phyloP scores from a whole-genome alignment of 2,888 invertebrate species.

The Tethea ocularis region DNA sequence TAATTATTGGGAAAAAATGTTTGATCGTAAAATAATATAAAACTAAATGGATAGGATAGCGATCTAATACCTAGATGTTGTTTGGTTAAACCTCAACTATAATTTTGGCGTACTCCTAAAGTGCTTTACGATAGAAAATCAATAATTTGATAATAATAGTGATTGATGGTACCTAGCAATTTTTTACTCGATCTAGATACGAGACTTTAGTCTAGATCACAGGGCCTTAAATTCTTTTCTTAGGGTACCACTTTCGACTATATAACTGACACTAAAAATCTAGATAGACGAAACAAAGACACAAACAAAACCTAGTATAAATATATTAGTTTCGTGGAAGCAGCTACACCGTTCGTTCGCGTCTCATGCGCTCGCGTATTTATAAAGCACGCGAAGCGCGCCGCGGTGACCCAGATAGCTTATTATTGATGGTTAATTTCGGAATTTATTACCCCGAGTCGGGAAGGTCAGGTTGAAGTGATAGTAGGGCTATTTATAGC shows the following conservation, averaged over 20 bases:
- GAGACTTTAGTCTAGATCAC: too few relatives aligned
- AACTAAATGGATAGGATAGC: background rate
- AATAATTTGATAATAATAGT: too few relatives aligned
- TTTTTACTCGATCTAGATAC: too few relatives aligned
- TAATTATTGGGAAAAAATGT: background rate
- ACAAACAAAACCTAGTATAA: background rate
- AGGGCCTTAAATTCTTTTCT: too few relatives aligned
- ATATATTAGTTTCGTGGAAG: background rate
- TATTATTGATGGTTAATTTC: conserved; percentile 4
- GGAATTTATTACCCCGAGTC: background rate
- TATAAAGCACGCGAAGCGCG: background rate
- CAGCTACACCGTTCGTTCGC: background rate
- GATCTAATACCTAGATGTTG: too few relatives aligned
- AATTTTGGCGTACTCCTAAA: too few relatives aligned
- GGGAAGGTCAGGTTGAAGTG: conserved; percentile 2
- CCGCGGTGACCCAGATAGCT: conserved; percentile 1
- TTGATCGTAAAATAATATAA: background rate
- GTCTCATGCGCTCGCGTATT: background rate
- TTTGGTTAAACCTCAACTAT: too few relatives aligned
- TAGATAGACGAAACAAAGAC: too few relatives aligned
- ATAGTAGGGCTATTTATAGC: background rate
- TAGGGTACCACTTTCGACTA: too few relatives aligned
- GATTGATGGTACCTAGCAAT: too few relatives aligned
- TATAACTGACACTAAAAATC: too few relatives aligned
- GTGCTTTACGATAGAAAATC: too few relatives aligned